phyloP scores from a whole-genome alignment of 2,113 vertebrate genomes.

The Mastomys natalensis region DNA sequence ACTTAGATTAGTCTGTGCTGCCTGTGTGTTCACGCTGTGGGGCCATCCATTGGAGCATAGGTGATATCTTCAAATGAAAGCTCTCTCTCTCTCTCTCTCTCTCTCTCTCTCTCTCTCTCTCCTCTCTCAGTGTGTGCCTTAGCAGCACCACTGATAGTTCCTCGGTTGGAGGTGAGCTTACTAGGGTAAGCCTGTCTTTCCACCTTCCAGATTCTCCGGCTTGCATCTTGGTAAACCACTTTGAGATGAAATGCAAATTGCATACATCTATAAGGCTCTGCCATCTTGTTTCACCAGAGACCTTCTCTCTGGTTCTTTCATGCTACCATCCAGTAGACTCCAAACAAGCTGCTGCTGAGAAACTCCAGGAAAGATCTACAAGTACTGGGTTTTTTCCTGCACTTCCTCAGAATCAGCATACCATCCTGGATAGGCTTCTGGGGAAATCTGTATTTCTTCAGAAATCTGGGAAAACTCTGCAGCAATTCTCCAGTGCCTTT shows the following conservation, averaged over 20 bases:
- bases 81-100: too few relatives aligned
- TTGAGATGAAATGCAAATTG: not conserved
- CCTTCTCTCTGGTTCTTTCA: not conserved
- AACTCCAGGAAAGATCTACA: not conserved
- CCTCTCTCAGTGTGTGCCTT: not conserved
- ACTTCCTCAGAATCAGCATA: not conserved
- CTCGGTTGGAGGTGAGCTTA: not conserved
- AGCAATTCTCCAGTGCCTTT: not conserved
- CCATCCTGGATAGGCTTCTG: not conserved
- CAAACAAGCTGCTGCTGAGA: not conserved
- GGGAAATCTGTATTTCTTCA: not conserved
- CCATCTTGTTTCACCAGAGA: not conserved
- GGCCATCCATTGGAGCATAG: too few relatives aligned
- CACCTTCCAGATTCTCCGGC: not conserved
- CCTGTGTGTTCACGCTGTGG: not conserved
- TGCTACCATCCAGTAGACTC: too few relatives aligned
- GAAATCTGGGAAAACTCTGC: not conserved
- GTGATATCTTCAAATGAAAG: not conserved
- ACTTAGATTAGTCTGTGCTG: not conserved
- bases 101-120: not conserved
- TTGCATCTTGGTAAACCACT: not conserved
- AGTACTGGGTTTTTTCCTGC: not conserved
- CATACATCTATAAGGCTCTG: not conserved
- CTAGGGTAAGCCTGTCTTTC: not conserved
- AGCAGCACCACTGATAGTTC: not conserved